A percentile compares a stretch with the other conserved stretches of the same genome.
These are phyloP conservation scores for Phrynosoma blainvillii DNA, from an alignment of 2,113 vertebrate genomes.

Conservation along the genomic window DNA sequence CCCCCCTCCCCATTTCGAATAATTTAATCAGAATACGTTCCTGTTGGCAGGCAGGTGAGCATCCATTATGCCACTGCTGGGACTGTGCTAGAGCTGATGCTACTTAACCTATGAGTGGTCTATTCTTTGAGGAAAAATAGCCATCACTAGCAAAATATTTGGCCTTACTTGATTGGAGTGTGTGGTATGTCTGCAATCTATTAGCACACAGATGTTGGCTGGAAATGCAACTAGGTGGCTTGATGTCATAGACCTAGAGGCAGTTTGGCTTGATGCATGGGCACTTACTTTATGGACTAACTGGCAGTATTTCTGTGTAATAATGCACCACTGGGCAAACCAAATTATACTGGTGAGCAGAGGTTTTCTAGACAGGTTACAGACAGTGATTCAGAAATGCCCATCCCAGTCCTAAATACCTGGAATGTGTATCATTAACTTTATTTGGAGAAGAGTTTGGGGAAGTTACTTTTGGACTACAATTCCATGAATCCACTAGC, in stretches of 20 bases:
- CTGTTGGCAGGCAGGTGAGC: not conserved
- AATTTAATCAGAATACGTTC: not conserved
- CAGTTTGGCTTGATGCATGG: fast-evolving
- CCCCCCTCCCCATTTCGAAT: not conserved
- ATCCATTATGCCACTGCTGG: not conserved
- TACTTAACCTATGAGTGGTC: not conserved
- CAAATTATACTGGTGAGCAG: not conserved
- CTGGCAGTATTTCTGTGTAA: not conserved
- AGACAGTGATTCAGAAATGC: not conserved
- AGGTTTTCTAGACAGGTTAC: slow-evolving; percentile 8
- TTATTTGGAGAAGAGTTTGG: not conserved
- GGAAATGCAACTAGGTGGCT: fast-evolving
- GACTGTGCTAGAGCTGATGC: not conserved
- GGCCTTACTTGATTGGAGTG: not conserved
- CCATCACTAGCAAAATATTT: not conserved
- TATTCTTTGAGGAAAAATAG: not conserved
- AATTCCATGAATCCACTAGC: too few relatives aligned
- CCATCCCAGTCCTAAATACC: not conserved
- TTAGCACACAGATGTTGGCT: not conserved
- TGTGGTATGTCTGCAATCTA: not conserved
- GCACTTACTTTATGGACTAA: not conserved
- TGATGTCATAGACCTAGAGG: not conserved
- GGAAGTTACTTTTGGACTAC: too few relatives aligned
- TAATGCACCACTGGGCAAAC: not conserved
- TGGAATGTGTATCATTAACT: not conserved